Base-by-base conservation (phyloP, 2,113 vertebrate genomes). In the Bagarius yarrelli region DNA sequence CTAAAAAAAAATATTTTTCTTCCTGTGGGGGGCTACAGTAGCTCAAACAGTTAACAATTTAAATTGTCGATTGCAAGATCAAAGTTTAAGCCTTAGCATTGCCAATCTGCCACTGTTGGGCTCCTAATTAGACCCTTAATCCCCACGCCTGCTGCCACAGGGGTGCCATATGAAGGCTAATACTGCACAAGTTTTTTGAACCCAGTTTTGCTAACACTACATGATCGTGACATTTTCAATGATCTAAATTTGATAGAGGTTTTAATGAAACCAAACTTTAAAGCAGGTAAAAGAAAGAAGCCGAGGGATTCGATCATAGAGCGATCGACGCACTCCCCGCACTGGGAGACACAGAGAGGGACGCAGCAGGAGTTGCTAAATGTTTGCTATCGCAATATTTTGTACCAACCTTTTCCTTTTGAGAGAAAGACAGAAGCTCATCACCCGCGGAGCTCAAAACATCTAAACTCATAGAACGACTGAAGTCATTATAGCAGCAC, bases 381-480 rank as follows among this genome's bases (percentile, higher is more conserved):
- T 67, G 74, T 76, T 59, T 66, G 60, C 47, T 14, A 47, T 56
- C 4, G 4, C 1, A 8, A 12, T 52, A 5, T 73, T 53, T 59
- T 61, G 27, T 44, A 61, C 23, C 61, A 34, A 34, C 27, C 59
- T 69, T 67, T 67, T 30, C 40, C 60, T 71, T 76, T 70, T 53
- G 56, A 76, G 25, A n/a, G 53, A 57, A 50, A 82, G 64, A 80
- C 40, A 76, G 63, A 81, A 55, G 78, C 69, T 61, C 34, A 19
- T 63, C 63, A 66, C 80, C 66, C 34, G 27, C 36, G 53, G 59
- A 30, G 81, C 77, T 76, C 55, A 64, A 44, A 71, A 75, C 59
- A 57, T 83, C 25, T 79, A 25, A 82, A 81, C 64, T 53, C 25
- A 32, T 25, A 82, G 47, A 77, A 72, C 32, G 63, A 23, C 56